Evolutionary conservation across 2,888 invertebrate genomes (phyloP), one percentile per base, ranked within the genome.

Genomic region (Stegana nigrithorax): DNA sequence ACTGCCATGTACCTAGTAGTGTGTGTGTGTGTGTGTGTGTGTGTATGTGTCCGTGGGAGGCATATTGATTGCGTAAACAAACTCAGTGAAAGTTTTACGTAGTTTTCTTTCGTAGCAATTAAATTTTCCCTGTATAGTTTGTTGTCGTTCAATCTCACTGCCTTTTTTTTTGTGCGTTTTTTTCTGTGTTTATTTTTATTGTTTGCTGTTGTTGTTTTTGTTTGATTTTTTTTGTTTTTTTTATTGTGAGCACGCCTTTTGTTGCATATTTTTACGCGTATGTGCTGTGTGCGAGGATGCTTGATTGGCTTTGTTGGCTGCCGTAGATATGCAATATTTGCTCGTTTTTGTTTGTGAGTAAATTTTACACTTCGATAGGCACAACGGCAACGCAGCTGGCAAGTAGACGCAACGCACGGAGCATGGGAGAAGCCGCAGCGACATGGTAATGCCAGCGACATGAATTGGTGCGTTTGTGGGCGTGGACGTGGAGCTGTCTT

Each of bases 301-400:
- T 7, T 47, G 23, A n/a, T 21, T 47, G 21, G 23, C n/a, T 12
- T 47, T 21, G 25, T 47, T 25, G 47, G 8, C 47, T 47, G 25
- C 25, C 17, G 10, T 14, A 23, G 25, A 25, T n/a, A 47, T 25
- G 47, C 23, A 10, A 10, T 21, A 1, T 4, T 1, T 25, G 14
- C 2, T 44, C 19, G 14, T 51, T 25, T 51, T 29, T 51, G 8
- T 51, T 26, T 26, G 14, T 14, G 36, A 55, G 32, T 29, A 21
- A 32, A 55, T 55, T 32, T 55, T 55, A 55, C 53, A 55, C 53
- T 55, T 55, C 36, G 53, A 10, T 27, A 25, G 27, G 29, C 12
- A 51, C 51, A 51, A 51, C 51, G 27, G 29, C 51, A 51, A 47
- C 23, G 47, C 25, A 47, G 51, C 51, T n/a, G 51, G 39, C 39